phyloP scores from a whole-genome alignment of 2,797 vertebrate species.

The Spea hammondii region DNA sequence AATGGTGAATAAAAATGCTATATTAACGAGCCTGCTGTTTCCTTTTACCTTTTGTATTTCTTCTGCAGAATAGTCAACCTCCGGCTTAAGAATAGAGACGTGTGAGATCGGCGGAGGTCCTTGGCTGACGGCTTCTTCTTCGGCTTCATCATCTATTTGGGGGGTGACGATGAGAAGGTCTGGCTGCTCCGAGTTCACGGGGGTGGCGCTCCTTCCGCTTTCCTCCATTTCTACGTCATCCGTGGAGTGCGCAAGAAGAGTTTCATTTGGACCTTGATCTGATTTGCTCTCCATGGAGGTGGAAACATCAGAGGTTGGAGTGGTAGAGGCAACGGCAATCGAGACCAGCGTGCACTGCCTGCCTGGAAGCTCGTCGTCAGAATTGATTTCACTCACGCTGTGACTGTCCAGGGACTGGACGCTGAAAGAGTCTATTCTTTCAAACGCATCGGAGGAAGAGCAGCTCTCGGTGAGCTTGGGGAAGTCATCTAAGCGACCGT shows the following conservation, averaged over 20 bases:
- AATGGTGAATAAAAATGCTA: background rate
- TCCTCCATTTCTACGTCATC: slow-evolving; percentile 95
- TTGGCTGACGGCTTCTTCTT: slow-evolving; percentile 49
- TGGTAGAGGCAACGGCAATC: slow-evolving; percentile 66
- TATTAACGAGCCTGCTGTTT: background rate
- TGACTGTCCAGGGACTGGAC: slow-evolving; percentile 94
- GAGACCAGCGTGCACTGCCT: slow-evolving; percentile 79
- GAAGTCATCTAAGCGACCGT: slow-evolving; percentile 87
- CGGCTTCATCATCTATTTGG: slow-evolving; percentile 53
- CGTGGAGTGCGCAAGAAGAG: slow-evolving; percentile 66
- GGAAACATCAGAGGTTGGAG: slow-evolving; percentile 57
- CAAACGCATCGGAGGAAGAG: slow-evolving; percentile 92
- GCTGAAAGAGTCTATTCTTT: slow-evolving; percentile 96
- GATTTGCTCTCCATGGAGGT: slow-evolving; percentile 57
- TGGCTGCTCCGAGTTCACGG: slow-evolving; percentile 90
- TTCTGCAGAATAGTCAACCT: slow-evolving; percentile 73
- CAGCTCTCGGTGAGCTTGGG: slow-evolving; percentile 94
- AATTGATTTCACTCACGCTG: slow-evolving; percentile 97
- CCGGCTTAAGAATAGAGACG: slow-evolving; percentile 64
- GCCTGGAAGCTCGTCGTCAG: slow-evolving; percentile 88
- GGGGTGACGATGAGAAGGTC: slow-evolving; percentile 73
- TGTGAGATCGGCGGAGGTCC: slow-evolving; percentile 8
- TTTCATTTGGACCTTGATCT: slow-evolving; percentile 68
- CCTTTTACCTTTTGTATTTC: slow-evolving; percentile 84
- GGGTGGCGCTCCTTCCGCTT: slow-evolving; percentile 93